Evolutionary conservation across 2,888 invertebrate genomes (phyloP).

Genomic region (Xylocampa areola): DNA sequence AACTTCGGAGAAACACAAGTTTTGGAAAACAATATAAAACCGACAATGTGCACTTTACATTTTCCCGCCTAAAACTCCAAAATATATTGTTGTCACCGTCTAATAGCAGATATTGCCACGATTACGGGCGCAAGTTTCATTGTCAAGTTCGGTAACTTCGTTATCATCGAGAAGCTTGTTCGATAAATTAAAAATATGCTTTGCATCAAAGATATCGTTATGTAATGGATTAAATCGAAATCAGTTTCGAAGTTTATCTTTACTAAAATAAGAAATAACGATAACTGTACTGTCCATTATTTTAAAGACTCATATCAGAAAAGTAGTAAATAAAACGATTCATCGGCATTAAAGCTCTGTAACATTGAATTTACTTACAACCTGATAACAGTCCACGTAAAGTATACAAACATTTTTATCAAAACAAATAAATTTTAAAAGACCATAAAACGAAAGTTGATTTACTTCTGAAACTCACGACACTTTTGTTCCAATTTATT

Average conservation of each 20-base stretch:
- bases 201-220: slow-evolving; percentile 17
- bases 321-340: slow-evolving; percentile 38
- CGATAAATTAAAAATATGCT: slow-evolving; percentile 16
- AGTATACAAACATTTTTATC: slow-evolving; percentile 32
- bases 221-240: slow-evolving; percentile 35
- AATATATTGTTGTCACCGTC: no score
- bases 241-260: slow-evolving; percentile 28
- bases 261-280: slow-evolving; percentile 22
- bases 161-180: slow-evolving; percentile 8
- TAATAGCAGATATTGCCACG: not conserved
- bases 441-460: slow-evolving; percentile 48
- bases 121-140: not conserved
- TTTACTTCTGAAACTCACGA: slow-evolving; percentile 39
- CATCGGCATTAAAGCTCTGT: slow-evolving; percentile 42
- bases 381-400: slow-evolving; percentile 39
- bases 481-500: slow-evolving; percentile 42
- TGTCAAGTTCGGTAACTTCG: not conserved
- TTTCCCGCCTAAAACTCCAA: no score
- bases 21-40: no score
- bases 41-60: no score
- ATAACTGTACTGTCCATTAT: slow-evolving; percentile 32
- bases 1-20: no score
- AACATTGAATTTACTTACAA: slow-evolving; percentile 48
- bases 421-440: slow-evolving; percentile 27
- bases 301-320: slow-evolving; percentile 33